Conservation (phyloP, 2,797 vertebrate genomes). For the Sebastes itinus region DNA sequence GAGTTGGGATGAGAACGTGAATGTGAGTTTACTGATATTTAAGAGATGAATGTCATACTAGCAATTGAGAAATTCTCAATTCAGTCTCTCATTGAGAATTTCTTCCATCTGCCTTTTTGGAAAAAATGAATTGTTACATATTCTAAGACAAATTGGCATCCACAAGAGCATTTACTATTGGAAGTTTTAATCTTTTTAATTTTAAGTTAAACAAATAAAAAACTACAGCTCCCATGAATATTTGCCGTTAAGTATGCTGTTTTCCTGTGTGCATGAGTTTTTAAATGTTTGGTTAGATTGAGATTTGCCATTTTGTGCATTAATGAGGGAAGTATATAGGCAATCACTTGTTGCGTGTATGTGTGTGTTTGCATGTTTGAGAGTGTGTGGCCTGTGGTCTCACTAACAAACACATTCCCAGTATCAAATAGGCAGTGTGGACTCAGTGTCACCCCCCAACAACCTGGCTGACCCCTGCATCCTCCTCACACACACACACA, state of each 20-base stretch:
- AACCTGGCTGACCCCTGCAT: constrained; percentile 48
- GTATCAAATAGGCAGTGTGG: constrained; percentile 40
- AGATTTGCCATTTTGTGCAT: not conserved
- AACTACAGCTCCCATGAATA: not conserved
- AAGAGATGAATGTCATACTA: not conserved
- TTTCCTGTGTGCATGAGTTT: not conserved
- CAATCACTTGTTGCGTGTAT: not conserved
- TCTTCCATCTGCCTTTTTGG: not conserved
- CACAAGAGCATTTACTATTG: not conserved
- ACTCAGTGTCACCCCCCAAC: constrained; percentile 50
- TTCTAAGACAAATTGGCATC: not conserved
- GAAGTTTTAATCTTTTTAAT: not conserved
- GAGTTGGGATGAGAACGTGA: no score
- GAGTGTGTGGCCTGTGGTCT: constrained; percentile 15
- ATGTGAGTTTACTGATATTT: not conserved
- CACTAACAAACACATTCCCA: constrained; percentile 33
- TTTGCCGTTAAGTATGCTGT: not conserved
- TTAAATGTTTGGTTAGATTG: not conserved
- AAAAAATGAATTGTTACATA: no score
- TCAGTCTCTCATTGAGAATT: not conserved
- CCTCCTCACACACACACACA: not conserved
- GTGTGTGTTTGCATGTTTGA: not conserved
- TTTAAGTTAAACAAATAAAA: not conserved
- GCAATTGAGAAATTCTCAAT: no score
- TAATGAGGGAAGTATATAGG: not conserved